A percentile compares a stretch with the other conserved stretches of the same genome.
Conservation (phyloP, 2,888 invertebrate genomes). For the Allygus modestus region DNA sequence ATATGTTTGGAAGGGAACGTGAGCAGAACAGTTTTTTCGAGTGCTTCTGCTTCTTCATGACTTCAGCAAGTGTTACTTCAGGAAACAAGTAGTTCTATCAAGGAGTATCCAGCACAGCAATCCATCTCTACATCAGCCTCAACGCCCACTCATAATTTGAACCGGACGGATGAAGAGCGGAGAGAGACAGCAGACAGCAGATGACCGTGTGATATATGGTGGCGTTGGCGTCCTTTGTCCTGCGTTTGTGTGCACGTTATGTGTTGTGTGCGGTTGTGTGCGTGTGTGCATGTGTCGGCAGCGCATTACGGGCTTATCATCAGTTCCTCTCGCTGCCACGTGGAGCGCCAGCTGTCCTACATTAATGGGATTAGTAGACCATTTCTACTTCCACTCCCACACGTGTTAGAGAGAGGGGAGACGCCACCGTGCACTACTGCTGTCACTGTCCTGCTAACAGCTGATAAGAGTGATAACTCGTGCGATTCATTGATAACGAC, state of each 20-base stretch:
- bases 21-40: no score
- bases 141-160: background rate
- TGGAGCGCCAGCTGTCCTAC: slow-evolving; percentile 19
- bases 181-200: background rate
- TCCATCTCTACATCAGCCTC: no score
- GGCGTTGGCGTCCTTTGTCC: slow-evolving; percentile 21
- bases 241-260: background rate
- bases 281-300: slow-evolving; percentile 20
- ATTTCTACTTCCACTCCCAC: slow-evolving; percentile 14
- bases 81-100: no score
- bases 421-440: background rate
- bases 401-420: background rate
- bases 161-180: background rate
- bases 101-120: no score
- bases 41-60: no score
- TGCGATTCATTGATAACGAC: background rate
- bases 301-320: slow-evolving; percentile 28
- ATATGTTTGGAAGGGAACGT: no score
- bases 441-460: background rate
- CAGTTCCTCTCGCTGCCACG: slow-evolving; percentile 7
- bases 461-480: slow-evolving; percentile 14
- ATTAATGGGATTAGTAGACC: slow-evolving; percentile 32
- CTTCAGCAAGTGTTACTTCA: no score
- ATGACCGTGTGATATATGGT: slow-evolving; percentile 24
- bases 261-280: background rate